Base-by-base conservation (phyloP, 2,888 invertebrate species). In the Plemyria rubiginata region DNA sequence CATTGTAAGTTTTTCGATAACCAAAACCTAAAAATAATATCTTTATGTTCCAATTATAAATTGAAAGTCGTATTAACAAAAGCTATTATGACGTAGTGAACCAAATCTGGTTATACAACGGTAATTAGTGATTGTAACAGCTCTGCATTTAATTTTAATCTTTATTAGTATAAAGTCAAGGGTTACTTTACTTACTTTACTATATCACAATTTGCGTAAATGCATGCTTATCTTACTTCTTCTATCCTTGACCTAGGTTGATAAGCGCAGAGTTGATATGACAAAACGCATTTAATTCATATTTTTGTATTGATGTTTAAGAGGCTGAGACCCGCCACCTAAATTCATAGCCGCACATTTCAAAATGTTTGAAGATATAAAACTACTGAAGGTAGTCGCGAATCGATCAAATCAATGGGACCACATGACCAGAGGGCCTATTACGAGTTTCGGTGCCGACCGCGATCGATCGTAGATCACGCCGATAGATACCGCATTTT, bases 231-330 rank as follows among this genome's bases (percentile, higher is more conserved):
- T 79, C 77, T 65, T 57, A 29, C 29, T 11, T 11, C 15, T 60
- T 66, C 65, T 60, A 61, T 59, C 82, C 85, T 84, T 85, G 85
- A 86, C 84, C 85, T 80, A 81, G 74, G 79, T 66, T 72, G 84
- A 83, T 80, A 79, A 76, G 71, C 58, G 46, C 60, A 45, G 66
- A 67, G 70, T 77, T 78, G 64, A 63, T 61, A 62, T 40, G 49
- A 61, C 67, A 71, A 38, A 54, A 66, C 56, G 54, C 60, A 65
- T 66, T 54, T 43, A 29, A 54, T 49, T 45, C 32, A 38, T 57
- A 48, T 55, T 51, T 61, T 63, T 60, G n/a, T 54, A 40, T 8
- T 38, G 28, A 16, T 16, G 15, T 43, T 55, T 43, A 3, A 22
- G 55, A 68, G 70, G 65, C 67, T 66, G 70, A 54, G 3, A 5